Conservation (phyloP, 2,113 vertebrate genomes). For the Conger conger region DNA sequence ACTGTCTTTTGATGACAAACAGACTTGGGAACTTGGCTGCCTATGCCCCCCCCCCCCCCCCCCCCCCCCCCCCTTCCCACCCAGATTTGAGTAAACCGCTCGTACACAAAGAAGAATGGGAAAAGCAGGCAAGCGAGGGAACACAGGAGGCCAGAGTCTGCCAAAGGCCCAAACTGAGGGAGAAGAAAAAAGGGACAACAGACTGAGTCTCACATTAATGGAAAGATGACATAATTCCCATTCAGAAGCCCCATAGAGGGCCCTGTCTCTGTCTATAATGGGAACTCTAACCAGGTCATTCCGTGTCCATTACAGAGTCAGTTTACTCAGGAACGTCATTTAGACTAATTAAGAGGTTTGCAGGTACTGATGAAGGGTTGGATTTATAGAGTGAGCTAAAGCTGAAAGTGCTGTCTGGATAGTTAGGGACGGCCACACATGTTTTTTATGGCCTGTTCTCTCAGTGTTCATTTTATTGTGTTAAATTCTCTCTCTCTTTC, state of each 20-base stretch:
- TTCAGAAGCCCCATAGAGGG: background rate
- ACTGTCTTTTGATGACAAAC: background rate
- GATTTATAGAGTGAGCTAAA: background rate
- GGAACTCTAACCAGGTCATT: slow-evolving; percentile 13
- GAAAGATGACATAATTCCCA: slow-evolving; percentile 2
- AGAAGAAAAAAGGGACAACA: background rate
- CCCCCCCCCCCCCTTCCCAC: background rate
- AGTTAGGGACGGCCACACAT: background rate
- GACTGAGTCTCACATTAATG: background rate
- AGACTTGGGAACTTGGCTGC: background rate
- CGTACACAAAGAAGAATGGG: background rate
- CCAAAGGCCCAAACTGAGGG: background rate
- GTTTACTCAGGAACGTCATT: background rate
- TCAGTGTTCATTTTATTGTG: slow-evolving; percentile 19
- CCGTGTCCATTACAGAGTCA: slow-evolving; percentile 7
- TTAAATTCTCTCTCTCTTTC: background rate
- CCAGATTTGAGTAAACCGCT: background rate
- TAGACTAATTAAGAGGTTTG: slow-evolving; percentile 12
- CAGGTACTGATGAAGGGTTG: background rate
- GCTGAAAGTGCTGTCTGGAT: background rate
- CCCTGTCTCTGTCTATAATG: background rate
- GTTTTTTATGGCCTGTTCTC: slow-evolving; percentile 2
- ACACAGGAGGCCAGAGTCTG: background rate
- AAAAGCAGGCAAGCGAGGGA: background rate
- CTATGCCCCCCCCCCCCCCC: background rate